Evolutionary conservation across 2,888 invertebrate species (phyloP), one percentile per base, ranked within the genome.

Genomic region (Portevinia maculata): DNA sequence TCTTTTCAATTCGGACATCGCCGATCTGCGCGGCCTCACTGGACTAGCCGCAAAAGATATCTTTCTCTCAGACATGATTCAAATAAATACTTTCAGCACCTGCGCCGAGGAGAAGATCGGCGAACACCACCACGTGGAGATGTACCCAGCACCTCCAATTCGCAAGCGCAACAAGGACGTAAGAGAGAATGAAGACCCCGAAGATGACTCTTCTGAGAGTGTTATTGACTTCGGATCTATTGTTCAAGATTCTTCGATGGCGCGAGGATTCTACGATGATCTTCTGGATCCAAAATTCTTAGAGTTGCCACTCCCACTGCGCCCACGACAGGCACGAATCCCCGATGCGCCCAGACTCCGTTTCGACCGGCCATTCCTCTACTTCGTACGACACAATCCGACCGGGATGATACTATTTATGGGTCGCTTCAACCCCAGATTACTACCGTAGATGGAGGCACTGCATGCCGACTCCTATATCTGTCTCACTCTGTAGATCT

Each of bases 331-430:
- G 86, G 95, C 95, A 2, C 92, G 95, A 32, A 90, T 94, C 11
- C 95, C 95, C 0, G 94, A 95, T 57, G 91, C 92, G 15, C 95
- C 95, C 4, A 92, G 96, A 88, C 92, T 97, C 88, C 94, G 95
- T 86, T 95, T 96, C 88, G 97, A 97, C 87, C 93, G 96, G 88
- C 97, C 97, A 0, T 97, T 97, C 92, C 92, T 97, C 24, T 97
- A 96, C 90, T 95, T 96, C 86, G 96, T 97, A 11, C 93, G 97
- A 88, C 97, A 97, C 90, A 97, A 97, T 90, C 97, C 97, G 1
- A 95, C 97, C n/a, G 97, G 97, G 79, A 93, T 97, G 92, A 95
- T 97, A 87, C 91, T 97, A 60, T 96, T 96, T 89, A 96, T 96
- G 92, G 97, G 97, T 44, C 93, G 97, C 88, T 97, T 96, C 91